Evolutionary conservation across 2,113 vertebrate species (phyloP), one percentile per base, ranked within the genome.

Genomic region (Cryptotis parvus): DNA sequence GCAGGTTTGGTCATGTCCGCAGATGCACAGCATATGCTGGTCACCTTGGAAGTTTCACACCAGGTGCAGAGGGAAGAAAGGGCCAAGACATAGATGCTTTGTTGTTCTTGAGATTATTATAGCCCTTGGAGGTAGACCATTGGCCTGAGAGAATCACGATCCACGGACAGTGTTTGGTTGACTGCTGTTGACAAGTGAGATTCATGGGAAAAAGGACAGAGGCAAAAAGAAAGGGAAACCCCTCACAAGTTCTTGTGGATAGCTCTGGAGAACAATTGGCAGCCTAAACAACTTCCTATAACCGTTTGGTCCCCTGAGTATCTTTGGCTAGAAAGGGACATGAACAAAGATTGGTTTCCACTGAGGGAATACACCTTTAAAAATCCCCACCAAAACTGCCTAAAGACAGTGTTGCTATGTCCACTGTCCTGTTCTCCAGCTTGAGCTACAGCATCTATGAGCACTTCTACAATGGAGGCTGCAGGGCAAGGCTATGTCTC

Each of bases 141-240:
- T 58, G 55, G 18, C 18, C 31, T 43, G 31, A 84, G 63, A 93
- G 43, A 37, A 52, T 18, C 22, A 22, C 4, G 55, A 83, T 29
- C 22, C 33, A 45, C 52, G n/a, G 18, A n/a, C 26, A 16, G 37
- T 26, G 52, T 16, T 7, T 41, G 78, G 15, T 26, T 37, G 43
- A 65, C 22, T 0, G 1, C 5, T 24, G 52, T 37, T 66, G 61
- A 65, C 0, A 16, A 1, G 1, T 11, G 24, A 18, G 31, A 16
- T 31, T 16, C 0, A 0, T 6, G 31, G 33, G 61, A 49, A 9
- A 3, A 73, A 72, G 20, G 58, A 27, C 61, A 76, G 27, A 76
- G 7, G 1, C 45, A 11, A 87, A 58, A 58, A 35, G n/a, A 41
- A 43, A 78, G 29, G 0, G 0, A 31, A 14, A 39, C 4, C 55